These are phyloP conservation scores for Sphecodes monilicornis DNA, from an alignment of 2,888 invertebrate species.

Conservation along the genomic window DNA sequence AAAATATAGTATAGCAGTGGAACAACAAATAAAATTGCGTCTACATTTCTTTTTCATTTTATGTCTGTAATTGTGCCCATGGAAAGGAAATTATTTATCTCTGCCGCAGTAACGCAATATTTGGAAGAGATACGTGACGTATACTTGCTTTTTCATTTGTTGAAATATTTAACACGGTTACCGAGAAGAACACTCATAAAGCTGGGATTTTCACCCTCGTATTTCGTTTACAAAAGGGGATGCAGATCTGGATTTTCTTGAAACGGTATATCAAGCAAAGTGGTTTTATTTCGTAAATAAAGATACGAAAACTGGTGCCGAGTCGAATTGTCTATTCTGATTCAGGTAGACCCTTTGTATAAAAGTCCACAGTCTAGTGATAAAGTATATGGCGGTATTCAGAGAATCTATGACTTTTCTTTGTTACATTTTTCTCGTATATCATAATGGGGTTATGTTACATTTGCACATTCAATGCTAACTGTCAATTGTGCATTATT, in stretches of 20 bases:
- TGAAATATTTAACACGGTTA: conserved; percentile 2
- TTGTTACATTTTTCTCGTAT: conserved; percentile 6
- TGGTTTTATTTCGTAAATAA: conserved; percentile 12
- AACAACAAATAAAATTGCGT: not conserved
- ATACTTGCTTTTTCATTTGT: not conserved
- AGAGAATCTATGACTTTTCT: conserved; percentile 4
- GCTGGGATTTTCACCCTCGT: not conserved
- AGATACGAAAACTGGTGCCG: conserved; percentile 16
- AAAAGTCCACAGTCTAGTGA: conserved; percentile 1
- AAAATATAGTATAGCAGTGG: not conserved
- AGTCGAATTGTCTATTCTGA: not conserved
- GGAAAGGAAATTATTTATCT: not conserved
- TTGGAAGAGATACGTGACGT: not conserved
- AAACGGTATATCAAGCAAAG: conserved; percentile 15
- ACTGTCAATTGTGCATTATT: not conserved
- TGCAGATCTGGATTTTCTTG: not conserved
- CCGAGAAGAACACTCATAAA: not conserved
- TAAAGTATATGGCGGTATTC: conserved; percentile 4
- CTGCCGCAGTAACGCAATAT: not conserved
- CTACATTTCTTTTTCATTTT: not conserved
- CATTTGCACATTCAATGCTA: not conserved
- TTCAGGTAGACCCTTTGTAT: conserved; percentile 2
- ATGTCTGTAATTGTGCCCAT: not conserved
- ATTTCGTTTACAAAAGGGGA: not conserved
- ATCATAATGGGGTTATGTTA: not conserved